A percentile compares a stretch with the other conserved stretches of the same genome.
These are phyloP conservation scores for Narcine bancroftii DNA, from an alignment of 2,113 vertebrate species.

Conservation along the genomic window DNA sequence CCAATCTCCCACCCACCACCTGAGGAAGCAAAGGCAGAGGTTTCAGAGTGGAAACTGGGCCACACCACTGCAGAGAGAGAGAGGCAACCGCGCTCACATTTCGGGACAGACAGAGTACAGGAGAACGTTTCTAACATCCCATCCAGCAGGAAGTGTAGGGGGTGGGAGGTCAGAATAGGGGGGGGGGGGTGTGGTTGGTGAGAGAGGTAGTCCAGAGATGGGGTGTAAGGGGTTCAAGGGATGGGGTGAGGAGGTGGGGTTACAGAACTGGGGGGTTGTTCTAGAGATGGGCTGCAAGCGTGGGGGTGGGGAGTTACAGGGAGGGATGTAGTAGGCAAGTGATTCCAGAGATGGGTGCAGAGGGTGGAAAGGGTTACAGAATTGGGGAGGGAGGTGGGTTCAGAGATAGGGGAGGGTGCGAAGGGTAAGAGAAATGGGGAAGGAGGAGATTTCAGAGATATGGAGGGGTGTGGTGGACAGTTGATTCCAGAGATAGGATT, in stretches of 20 bases:
- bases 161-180: too few relatives aligned
- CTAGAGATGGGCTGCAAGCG: not conserved
- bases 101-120: too few relatives aligned
- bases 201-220: not conserved
- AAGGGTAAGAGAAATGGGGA: too few relatives aligned
- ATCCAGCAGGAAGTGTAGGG: too few relatives aligned
- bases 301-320: not conserved
- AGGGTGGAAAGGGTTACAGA: not conserved
- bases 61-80: too few relatives aligned
- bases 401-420: too few relatives aligned
- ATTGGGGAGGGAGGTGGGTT: not conserved
- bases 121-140: too few relatives aligned
- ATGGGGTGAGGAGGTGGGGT: not conserved
- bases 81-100: too few relatives aligned
- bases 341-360: too few relatives aligned
- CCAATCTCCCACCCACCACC: constrained; percentile 91
- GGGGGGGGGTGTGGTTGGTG: not conserved
- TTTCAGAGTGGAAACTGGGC: not conserved
- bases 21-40: constrained; percentile 42
- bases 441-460: not conserved
- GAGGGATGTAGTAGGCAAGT: too few relatives aligned
- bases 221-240: not conserved
- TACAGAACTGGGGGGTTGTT: not conserved
- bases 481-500: not conserved
- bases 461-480: not conserved